Evolutionary conservation across 2,113 vertebrate genomes (phyloP), one percentile per base, ranked within the genome.

Genomic region (Acrocephalus arundinaceus): DNA sequence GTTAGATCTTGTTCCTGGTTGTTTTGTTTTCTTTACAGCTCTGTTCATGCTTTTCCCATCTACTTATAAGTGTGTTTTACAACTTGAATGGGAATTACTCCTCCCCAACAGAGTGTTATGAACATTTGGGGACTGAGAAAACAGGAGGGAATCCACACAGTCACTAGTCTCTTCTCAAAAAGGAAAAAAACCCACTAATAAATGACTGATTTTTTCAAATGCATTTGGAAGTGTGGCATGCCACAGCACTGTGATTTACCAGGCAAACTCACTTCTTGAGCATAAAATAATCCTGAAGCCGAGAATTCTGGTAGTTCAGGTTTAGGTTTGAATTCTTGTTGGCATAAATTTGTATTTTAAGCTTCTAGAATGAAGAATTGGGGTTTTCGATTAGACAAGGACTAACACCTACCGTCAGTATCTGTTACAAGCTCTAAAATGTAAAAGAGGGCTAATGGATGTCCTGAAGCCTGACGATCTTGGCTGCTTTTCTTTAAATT

Each of bases 21-120:
- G 95, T 88, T 96, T 94, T 95, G 87, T 95, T 95, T 96, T 93
- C 84, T 1, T 28, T 76, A 54, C 57, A 45, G 78, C 54, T 54
- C 96, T 89, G 79, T 95, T 95, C 92, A 90, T 81, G 88, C 90
- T 83, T 93, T 96, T 92, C 78, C 87, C 91, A 87, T 96, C 93
- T 91, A 93, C 95, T 96, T 89, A 75, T 48, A 87, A 80, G 59
- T 68, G 86, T 82, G 72, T 93, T 95, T 96, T 95, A 87, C 89
- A 90, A 71, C 74, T 95, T 84, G 78, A 88, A 91, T 62, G 55
- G 90, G 91, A 94, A 86, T 93, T 87, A 87, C 83, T 87, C 87
- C 51, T 91, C 70, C 57, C 62, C 91, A 94, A 93, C 57, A 90
- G 91, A 66, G 87, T 95, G 74, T 95, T 95, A 91, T 35, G 81